These are phyloP conservation scores for Seriola dumerili DNA, from an alignment of 2,113 vertebrate species.

Conservation along the genomic window DNA sequence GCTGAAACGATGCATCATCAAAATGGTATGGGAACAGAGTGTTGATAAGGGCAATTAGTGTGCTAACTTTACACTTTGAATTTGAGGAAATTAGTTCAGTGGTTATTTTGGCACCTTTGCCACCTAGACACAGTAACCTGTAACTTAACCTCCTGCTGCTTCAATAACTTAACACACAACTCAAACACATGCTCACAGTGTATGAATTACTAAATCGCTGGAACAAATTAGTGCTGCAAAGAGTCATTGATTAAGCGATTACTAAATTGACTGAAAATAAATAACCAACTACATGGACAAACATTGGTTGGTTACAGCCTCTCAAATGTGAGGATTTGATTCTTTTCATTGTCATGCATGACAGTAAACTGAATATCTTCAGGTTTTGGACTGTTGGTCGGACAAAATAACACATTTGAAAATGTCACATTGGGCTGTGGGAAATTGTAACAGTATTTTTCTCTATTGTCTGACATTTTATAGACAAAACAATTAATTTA, in stretches of 20 bases:
- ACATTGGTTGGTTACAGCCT: no score
- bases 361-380: not conserved
- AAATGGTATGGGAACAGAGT: not conserved
- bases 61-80: not conserved
- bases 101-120: not conserved
- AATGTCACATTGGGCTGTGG: not conserved
- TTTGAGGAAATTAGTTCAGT: no score
- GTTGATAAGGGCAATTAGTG: not conserved
- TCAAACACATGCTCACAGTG: not conserved
- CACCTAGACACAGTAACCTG: no score
- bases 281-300: no score
- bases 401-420: not conserved
- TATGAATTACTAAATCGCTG: not conserved
- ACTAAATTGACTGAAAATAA: no score
- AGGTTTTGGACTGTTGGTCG: not conserved
- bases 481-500: not conserved
- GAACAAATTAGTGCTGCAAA: no score
- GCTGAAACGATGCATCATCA: not conserved
- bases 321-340: no score
- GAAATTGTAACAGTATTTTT: not conserved
- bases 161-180: not conserved
- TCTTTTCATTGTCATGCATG: not conserved
- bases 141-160: not conserved
- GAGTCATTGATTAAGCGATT: no score
- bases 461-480: not conserved